Conservation (phyloP, 2,113 vertebrate species). For the Gymnocephalus cernua region DNA sequence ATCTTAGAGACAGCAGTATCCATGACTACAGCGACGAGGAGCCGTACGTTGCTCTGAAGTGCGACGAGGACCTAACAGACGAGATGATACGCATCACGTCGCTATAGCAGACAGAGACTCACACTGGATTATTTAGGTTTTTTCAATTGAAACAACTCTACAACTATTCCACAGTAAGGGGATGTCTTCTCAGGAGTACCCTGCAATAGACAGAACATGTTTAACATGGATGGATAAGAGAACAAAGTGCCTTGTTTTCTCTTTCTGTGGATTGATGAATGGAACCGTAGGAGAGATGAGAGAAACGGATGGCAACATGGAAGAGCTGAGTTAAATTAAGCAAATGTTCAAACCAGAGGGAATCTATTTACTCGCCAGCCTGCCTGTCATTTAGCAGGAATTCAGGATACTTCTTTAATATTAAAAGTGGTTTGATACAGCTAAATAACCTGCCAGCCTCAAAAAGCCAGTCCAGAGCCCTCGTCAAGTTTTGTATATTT, state of each 20-base stretch:
- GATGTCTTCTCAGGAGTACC: slow-evolving; percentile 35
- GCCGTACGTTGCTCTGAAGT: slow-evolving; percentile 83
- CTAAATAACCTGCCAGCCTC: slow-evolving; percentile 2
- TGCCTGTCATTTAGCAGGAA: slow-evolving; percentile 17
- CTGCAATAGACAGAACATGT: slow-evolving; percentile 29
- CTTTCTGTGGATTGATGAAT: slow-evolving; percentile 37
- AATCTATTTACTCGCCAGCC: slow-evolving; percentile 8
- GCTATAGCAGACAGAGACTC: slow-evolving; percentile 90
- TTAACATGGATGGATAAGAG: slow-evolving; percentile 49
- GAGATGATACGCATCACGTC: slow-evolving; percentile 98
- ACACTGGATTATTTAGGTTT: slow-evolving; percentile 39
- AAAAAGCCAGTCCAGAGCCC: slow-evolving; percentile 17
- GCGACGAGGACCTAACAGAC: slow-evolving; percentile 95
- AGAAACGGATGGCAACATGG: neutral
- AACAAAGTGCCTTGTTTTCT: slow-evolving; percentile 82
- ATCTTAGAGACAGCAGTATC: slow-evolving; percentile 85
- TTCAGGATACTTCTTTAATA: slow-evolving; percentile 9
- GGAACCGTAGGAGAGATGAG: neutral
- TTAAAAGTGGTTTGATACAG: slow-evolving; percentile 18
- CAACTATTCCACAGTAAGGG: slow-evolving; percentile 10
- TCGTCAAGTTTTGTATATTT: neutral
- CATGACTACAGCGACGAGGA: slow-evolving; percentile 96
- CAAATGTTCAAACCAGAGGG: slow-evolving; percentile 22
- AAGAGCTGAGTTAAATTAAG: neutral
- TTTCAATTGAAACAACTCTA: slow-evolving; percentile 53